Conservation (phyloP, 1,140 invertebrate species). For the Gonioctena quinquepunctata region DNA sequence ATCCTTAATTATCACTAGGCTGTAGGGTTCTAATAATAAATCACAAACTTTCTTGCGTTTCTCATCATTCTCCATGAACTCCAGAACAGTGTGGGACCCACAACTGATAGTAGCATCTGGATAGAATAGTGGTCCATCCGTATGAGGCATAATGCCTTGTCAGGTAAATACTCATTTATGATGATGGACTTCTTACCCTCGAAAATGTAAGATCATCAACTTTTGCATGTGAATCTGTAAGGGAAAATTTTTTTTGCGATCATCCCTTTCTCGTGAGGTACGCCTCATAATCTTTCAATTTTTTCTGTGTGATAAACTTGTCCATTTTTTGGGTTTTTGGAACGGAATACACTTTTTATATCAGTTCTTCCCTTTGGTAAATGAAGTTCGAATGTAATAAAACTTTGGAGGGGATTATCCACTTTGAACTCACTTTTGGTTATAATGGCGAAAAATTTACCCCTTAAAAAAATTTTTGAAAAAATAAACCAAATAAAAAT, state of each 20-base stretch:
- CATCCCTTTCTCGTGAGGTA: conserved; percentile 93
- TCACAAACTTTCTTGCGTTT: conserved; percentile 60
- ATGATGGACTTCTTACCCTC: conserved; percentile 81
- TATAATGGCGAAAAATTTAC: no score
- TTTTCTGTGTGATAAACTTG: conserved; percentile 84
- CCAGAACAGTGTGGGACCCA: conserved; percentile 86
- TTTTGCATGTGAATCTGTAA: conserved; percentile 77
- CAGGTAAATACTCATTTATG: conserved; percentile 93
- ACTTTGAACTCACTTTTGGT: conserved; percentile 24
- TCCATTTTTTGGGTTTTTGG: conserved; percentile 98
- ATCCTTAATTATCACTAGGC: conserved; percentile 84
- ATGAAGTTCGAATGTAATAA: conserved; percentile 94
- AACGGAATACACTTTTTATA: conserved; percentile 73
- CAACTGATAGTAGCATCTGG: conserved; percentile 91
- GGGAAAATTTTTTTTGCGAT: conserved; percentile 85
- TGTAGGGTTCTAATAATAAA: conserved; percentile 83
- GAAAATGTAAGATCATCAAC: conserved; percentile 76
- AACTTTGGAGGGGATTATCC: conserved; percentile 63
- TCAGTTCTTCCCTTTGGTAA: conserved; percentile 72
- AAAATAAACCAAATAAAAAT: no score
- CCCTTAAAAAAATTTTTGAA: no score
- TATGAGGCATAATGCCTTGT: conserved; percentile 96
- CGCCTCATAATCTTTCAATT: conserved; percentile 97
- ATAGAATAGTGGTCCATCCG: conserved; percentile 92
- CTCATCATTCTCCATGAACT: conserved; percentile 71